Base-by-base conservation (phyloP, 2,113 vertebrate species). In the Oryzias woworae region DNA sequence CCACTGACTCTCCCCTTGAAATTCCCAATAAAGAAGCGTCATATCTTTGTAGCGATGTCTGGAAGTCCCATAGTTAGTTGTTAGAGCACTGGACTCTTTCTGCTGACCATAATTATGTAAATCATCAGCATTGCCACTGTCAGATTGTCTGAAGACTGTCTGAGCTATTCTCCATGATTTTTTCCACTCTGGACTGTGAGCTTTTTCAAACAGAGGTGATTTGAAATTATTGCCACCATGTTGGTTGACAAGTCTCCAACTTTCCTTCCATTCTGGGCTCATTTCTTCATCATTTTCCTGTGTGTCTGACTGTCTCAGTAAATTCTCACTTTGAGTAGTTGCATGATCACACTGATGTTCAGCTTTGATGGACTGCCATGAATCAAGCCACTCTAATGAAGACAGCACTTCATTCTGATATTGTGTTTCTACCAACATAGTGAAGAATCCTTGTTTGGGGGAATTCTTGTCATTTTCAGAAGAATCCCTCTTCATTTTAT, bases 281-380 rank as follows among this genome's bases (percentile, higher is more conserved):
- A 22, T 23, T 31, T 62, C 62, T 4, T 2, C 5, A 15, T 23
- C 12, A 0, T 62, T 50, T 10, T 68, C 50, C 17, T 62, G 50
- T 58, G 49, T 31, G 7, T 52, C 13, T 24, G 2, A 26, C 6
- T 2, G 13, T 60, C 47, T 60, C n/a, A 61, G 8, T 10, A 42
- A 23, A 28, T 23, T 54, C 46, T 71, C 1, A 16, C 48, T 16
- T 51, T 17, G 8, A 58, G 12, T 36, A 52, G 20, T 46, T 3
- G 14, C 3, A 16, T 14, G 2, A 24, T 54, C 43, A 49, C 73
- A 26, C 24, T 41, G 62, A 41, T 43, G 36, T 41, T 18, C 17
- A 41, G 66, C 65, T 17, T 89, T 91, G 6, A 45, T 83, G 53
- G 80, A 53, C 57, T 43, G 75, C 83, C 87, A 90, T 48, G 85